Evolutionary conservation across 2,113 vertebrate genomes (phyloP), one percentile per base, ranked within the genome.

Genomic region (Clarias magur): DNA sequence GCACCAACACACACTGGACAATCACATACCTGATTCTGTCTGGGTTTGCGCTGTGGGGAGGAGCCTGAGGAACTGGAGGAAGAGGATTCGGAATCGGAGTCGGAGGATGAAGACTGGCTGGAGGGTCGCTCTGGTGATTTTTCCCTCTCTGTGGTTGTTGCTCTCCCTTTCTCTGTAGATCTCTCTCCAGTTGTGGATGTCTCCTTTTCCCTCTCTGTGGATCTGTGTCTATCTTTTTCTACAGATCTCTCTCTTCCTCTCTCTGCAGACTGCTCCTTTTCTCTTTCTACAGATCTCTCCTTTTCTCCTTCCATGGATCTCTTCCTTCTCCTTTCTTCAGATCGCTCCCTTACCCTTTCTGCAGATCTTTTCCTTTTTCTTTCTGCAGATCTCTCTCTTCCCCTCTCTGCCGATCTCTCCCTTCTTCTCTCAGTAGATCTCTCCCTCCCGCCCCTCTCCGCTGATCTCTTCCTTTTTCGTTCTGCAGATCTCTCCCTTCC

Each of bases 61-160:
- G 92, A 94, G 2, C 90, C 91, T 4, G 89, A 91, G 48, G 94
- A 94, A 10, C 91, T 93, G 15, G 13, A 89, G 48, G 95, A 94
- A 25, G 94, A 94, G 1, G 94, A 94, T 75, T 93, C 93, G 78
- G 94, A 95, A 88, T 95, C 95, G 3, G 94, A 94, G 88, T 95
- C 95, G 8, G 94, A 96, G 60, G 93, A 94, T 48, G 95, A 94
- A 60, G 90, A 90, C 56, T 89, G 86, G 53, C 91, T 89, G 60
- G 92, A 91, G 6, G 80, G 25, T 2, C 8, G 80, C 57, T 84
- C 56, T 59, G 54, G 70, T n/a, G 67, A 80, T 59, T 72, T 86
- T 27, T 70, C 53, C 59, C 76, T 90, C 48, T 48, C 56, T 56
- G 38, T 38, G 72, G 30, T 59, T 63, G 23, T 38, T 62, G 63